A percentile compares a stretch with the other conserved stretches of the same genome.
Conservation (phyloP, 2,113 vertebrate genomes). For the Prolemur simus region DNA sequence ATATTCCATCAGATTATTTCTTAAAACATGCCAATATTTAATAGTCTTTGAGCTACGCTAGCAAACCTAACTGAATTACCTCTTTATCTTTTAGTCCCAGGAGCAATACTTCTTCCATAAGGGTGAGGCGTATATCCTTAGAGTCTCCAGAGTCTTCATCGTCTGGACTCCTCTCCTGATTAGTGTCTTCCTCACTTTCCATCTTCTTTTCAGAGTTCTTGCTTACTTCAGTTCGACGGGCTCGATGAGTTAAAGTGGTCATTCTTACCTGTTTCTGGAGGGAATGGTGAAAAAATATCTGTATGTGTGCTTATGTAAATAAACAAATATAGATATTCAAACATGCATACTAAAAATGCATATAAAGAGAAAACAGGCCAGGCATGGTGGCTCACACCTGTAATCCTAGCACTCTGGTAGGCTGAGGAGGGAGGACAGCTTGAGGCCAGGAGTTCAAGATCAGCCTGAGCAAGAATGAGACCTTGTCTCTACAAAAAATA, state of each 20-base stretch:
- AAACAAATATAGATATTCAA: not conserved
- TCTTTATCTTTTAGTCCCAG: conserved; percentile 92
- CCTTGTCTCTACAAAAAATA: no score
- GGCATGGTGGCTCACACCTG: no score
- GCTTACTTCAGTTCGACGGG: conserved; percentile 76
- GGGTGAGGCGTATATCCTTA: conserved; percentile 89
- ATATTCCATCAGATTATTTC: not conserved
- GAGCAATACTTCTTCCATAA: conserved; percentile 92
- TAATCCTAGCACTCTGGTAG: no score
- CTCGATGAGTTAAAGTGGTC: conserved; percentile 87
- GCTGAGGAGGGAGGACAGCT: no score
- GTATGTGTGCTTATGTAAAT: not conserved
- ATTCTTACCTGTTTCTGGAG: conserved; percentile 75
- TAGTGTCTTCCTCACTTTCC: conserved; percentile 69
- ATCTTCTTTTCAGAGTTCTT: conserved; percentile 72
- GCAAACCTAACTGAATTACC: conserved; percentile 76
- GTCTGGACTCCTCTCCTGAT: conserved; percentile 44
- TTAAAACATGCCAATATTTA: not conserved
- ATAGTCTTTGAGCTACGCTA: not conserved
- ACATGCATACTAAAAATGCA: not conserved
- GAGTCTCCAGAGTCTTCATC: conserved; percentile 79
- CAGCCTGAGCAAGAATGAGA: no score
- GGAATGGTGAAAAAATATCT: conserved; percentile 31
- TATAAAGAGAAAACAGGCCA: not conserved
- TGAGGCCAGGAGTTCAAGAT: no score